phyloP scores from a whole-genome alignment of 2,888 invertebrate species.

The Ferrisia virgata region DNA sequence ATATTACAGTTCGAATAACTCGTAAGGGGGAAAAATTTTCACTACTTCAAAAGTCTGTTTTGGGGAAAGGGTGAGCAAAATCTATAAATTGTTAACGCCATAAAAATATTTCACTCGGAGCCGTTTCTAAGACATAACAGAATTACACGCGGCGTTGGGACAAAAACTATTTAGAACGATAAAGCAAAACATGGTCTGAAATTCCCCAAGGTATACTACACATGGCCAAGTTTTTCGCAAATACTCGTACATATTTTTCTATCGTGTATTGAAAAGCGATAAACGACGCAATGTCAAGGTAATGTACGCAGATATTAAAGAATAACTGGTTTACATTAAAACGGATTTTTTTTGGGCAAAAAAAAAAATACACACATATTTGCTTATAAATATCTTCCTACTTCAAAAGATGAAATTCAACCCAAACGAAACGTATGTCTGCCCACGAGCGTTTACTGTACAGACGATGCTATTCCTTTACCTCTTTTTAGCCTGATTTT shows the following conservation, averaged over 20 bases:
- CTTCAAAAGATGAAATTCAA: not conserved
- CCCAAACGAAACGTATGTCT: not conserved
- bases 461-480: not conserved
- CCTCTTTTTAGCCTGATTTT: too few species aligned
- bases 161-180: not conserved
- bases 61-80: not conserved
- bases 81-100: not conserved
- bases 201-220: not conserved
- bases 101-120: not conserved
- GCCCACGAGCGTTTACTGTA: not conserved
- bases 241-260: not conserved
- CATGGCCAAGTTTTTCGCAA: not conserved
- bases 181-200: not conserved
- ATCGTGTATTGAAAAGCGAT: not conserved
- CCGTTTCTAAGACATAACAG: not conserved
- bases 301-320: too few species aligned
- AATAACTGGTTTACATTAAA: not conserved
- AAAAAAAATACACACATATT: not conserved
- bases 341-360: not conserved
- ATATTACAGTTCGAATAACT: too few species aligned
- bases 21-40: not conserved
- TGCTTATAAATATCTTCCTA: not conserved
- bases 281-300: not conserved
- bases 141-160: not conserved
- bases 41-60: not conserved